Evolutionary conservation across 1,140 invertebrate genomes (phyloP), one percentile per base, ranked within the genome.

Genomic region (Dendroctonus valens): DNA sequence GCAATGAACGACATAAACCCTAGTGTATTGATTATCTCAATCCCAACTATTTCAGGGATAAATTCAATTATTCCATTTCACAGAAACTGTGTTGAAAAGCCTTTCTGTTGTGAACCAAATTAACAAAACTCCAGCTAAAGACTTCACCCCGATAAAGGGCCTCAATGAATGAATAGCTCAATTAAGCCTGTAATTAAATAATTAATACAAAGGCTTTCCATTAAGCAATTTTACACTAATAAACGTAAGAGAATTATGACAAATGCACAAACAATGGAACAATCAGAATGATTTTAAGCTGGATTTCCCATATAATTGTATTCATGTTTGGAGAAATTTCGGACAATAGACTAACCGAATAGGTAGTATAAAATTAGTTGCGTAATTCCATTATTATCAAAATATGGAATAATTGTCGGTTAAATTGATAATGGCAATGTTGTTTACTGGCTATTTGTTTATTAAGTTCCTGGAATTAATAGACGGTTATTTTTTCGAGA

Each of bases 181-280:
- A 60, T 60, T 60, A 60, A 60, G 49, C 59, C 59, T 15, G 14
- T 60, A 60, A 60, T 60, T 60, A 50, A 50, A 60, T 60, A 41
- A 60, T 60, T 60, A 60, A 14, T 41, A 51, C 59, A 51, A 60
- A 60, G 37, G 59, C 46, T 51, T 60, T 51, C 59, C 49, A 60
- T 60, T 60, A 60, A 51, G 46, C 40, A 51, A 60, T 51, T 60
- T 60, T 51, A 40, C 38, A 57, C 41, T 48, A 51, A 67, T 58
- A 57, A 67, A 60, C 60, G 39, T 42, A 37, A 48, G 41, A 40
- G 65, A 67, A 67, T 67, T 54, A 60, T 67, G 65, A 67, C 65
- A 67, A 67, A 67, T 57, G 42, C 38, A 39, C 58, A 67, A 67
- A 67, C 65, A 67, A 60, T 67, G 65, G 57, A 57, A 61, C 65